A percentile compares a stretch with the other conserved stretches of the same genome.
These are phyloP conservation scores for Parnassius apollo DNA, from an alignment of 2,888 invertebrate genomes.

Conservation along the genomic window DNA sequence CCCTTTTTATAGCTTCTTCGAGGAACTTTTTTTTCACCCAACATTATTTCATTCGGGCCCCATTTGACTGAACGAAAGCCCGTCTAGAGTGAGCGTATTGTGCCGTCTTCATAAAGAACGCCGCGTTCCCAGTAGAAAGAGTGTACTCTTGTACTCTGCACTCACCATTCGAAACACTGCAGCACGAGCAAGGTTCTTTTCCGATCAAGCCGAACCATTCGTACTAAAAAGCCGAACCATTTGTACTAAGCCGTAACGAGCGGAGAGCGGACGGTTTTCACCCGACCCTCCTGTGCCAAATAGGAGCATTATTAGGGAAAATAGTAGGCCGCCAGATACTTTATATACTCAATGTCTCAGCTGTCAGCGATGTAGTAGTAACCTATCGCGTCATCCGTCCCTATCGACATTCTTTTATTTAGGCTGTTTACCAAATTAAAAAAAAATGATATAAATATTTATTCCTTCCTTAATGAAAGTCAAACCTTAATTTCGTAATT, in stretches of 20 bases:
- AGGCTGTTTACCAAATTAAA: not conserved
- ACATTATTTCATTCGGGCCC: slow-evolving; percentile 76
- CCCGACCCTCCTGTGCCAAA: slow-evolving; percentile 29
- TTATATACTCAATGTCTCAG: slow-evolving; percentile 8
- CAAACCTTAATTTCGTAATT: no score
- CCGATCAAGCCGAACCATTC: no score
- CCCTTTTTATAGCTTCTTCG: slow-evolving; percentile 74
- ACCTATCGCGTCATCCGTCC: slow-evolving; percentile 4
- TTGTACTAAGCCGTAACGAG: slow-evolving; percentile 40
- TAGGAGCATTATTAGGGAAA: slow-evolving; percentile 31
- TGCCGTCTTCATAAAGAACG: slow-evolving; percentile 49
- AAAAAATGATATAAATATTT: no score
- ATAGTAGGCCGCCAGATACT: slow-evolving; percentile 22
- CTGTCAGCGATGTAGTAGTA: slow-evolving; percentile 3
- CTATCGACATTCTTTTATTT: not conserved
- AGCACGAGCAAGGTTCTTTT: no score
- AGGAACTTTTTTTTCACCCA: slow-evolving; percentile 67
- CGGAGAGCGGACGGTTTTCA: slow-evolving; percentile 32
- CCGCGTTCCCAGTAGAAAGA: no score
- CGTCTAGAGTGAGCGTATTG: slow-evolving; percentile 59
- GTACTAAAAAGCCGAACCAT: no score
- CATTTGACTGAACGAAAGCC: slow-evolving; percentile 78
- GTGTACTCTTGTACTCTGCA: no score
- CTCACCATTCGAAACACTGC: no score
- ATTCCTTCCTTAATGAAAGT: no score